Evolutionary conservation across 2,888 invertebrate species (phyloP).

Genomic region (Lithosia quadra): DNA sequence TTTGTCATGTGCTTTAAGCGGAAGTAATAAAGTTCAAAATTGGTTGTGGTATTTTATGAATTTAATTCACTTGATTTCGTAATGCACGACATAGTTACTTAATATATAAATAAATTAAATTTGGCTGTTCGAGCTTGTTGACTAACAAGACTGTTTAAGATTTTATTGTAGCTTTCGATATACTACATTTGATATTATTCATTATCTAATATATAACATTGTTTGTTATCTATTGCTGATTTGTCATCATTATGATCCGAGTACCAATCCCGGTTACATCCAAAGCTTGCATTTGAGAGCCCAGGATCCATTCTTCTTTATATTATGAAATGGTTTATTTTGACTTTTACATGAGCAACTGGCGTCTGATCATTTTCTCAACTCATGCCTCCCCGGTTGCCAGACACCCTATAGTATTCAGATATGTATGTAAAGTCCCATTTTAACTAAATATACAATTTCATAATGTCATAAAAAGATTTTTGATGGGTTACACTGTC

Average conservation of each 20-base stretch:
- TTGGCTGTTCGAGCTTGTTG: background rate
- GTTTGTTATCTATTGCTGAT: too few species aligned
- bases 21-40: slow-evolving; percentile 40
- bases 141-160: slow-evolving; percentile 1
- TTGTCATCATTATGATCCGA: too few species aligned
- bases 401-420: too few species aligned
- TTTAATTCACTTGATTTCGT: slow-evolving; percentile 36
- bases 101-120: slow-evolving; percentile 31
- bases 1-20: slow-evolving; percentile 33
- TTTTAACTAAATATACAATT: too few species aligned
- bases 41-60: slow-evolving; percentile 23
- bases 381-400: too few species aligned
- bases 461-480: background rate
- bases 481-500: background rate
- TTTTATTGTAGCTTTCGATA: background rate
- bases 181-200: background rate
- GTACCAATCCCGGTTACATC: too few species aligned
- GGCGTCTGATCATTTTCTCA: too few species aligned
- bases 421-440: too few species aligned
- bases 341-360: too few species aligned
- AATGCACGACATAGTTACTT: slow-evolving; percentile 32
- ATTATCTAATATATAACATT: background rate
- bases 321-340: too few species aligned
- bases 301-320: too few species aligned
- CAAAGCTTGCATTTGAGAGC: too few species aligned